Base-by-base conservation (phyloP, 1,140 invertebrate genomes). In the Orius laevigatus region DNA sequence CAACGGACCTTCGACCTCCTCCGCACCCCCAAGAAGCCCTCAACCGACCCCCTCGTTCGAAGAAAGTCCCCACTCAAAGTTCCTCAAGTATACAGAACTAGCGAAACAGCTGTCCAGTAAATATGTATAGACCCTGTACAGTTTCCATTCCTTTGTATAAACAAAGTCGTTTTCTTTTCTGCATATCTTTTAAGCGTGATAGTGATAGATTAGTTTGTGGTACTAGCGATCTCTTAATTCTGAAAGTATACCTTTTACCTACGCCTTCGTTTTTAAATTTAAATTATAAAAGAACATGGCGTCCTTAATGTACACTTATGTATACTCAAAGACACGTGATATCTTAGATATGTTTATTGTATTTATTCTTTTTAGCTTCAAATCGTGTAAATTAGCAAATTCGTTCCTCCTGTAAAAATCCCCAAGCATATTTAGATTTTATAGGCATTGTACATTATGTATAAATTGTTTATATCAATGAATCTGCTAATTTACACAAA, bases 51-150 rank as follows among this genome's bases (percentile, higher is more conserved):
- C 62, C 18, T 72, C 72, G 51, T 81, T 85, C 57, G 87, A 91
- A 57, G 89, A 94, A 64, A 91, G 84, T 63, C 86, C 88, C 12
- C 88, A 92, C 68, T 92, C 89, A 53, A 94, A 94, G 71, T 93
- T 93, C 74, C 78, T 92, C 54, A 94, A 94, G 71, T 94, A 94
- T 70, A 90, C 88, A 59, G 89, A 94, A 71, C 76, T 94, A 62
- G 89, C 89, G 54, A 94, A 93, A 69, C 89, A 94, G 69, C 72
- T 94, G 62, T 92, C 88, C 62, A 91, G 87, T 68, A 93, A 93
- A 73, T 92, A 92, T 70, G 82, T 84, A 75, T 86, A 80, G 71
- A 31, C 40, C 38, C 10, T 48, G 46, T 45, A 44, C 33, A 48
- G 39, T 48, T 32, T 15, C 51, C 55, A 56, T 56, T 56, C 55